phyloP scores from a whole-genome alignment of 2,797 vertebrate genomes.

The Danio jaintianensis region DNA sequence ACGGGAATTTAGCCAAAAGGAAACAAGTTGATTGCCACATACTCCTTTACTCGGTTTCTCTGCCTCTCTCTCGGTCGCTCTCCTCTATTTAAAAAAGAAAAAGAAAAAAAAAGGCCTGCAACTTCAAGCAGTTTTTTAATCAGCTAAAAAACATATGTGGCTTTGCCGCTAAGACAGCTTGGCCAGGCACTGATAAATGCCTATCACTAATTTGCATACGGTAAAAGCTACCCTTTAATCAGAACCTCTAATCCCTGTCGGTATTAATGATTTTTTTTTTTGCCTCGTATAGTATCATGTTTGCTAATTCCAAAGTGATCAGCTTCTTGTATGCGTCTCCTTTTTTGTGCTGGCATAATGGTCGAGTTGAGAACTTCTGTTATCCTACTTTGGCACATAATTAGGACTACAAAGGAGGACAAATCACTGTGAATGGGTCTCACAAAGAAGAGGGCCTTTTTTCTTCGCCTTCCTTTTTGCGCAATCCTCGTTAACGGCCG shows the following conservation, averaged over 20 bases:
- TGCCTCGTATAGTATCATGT: constrained; percentile 95
- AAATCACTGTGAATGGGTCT: constrained; percentile 97
- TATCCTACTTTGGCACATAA: constrained; percentile 99
- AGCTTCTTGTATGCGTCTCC: constrained; percentile 99
- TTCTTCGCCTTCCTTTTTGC: constrained; percentile 79
- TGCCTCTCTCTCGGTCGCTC: constrained; percentile 63
- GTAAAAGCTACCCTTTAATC: constrained; percentile 99
- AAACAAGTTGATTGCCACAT: constrained; percentile 84
- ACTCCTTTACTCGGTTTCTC: constrained; percentile 64
- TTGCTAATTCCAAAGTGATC: constrained; percentile 99
- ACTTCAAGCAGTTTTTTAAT: constrained; percentile 99
- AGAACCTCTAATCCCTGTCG: constrained; percentile 99
- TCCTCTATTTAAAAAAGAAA: constrained; percentile 79
- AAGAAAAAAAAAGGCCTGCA: constrained; percentile 80
- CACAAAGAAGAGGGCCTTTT: constrained; percentile 96
- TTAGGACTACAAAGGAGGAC: constrained; percentile 99
- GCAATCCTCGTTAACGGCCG: constrained; percentile 82
- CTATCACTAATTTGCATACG: constrained; percentile 99
- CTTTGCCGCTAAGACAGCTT: constrained; percentile 99
- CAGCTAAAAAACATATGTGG: constrained; percentile 99
- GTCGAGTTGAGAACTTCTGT: constrained; percentile 99
- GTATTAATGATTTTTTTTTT: constrained; percentile 98
- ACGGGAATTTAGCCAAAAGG: constrained; percentile 94
- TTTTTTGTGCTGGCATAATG: constrained; percentile 99
- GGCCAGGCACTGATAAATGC: constrained; percentile 99